phyloP scores from a whole-genome alignment of 2,113 vertebrate species.

The Alces alces region DNA sequence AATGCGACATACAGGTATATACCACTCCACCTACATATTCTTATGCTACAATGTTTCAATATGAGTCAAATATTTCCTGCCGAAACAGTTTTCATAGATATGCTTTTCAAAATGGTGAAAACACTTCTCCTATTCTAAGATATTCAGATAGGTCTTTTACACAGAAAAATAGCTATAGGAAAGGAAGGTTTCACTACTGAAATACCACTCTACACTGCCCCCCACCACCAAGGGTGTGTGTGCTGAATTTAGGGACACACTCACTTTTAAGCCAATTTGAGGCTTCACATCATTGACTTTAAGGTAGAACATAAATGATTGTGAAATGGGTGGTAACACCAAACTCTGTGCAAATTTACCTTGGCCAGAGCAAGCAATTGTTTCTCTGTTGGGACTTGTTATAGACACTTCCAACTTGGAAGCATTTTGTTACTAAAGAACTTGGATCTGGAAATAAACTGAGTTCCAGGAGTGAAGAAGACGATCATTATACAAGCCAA shows the following conservation, averaged over 20 bases:
- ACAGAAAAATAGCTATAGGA: background rate
- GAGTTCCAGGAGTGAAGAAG: background rate
- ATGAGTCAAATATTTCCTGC: background rate
- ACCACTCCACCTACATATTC: background rate
- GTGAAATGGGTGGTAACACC: background rate
- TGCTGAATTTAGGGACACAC: background rate
- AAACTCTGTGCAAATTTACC: constrained; percentile 6
- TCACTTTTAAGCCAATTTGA: background rate
- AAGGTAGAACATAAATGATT: background rate
- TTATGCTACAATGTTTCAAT: background rate
- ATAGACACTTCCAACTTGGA: constrained; percentile 9
- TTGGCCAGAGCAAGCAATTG: background rate
- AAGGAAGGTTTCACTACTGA: background rate
- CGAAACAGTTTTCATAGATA: background rate
- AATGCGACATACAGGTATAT: background rate
- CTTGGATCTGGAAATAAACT: background rate
- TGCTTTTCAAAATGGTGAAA: constrained; percentile 2
- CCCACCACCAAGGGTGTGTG: background rate
- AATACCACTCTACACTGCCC: background rate
- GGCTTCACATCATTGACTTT: background rate
- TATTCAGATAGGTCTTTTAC: background rate
- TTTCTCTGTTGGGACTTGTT: constrained; percentile 23
- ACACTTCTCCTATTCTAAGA: background rate
- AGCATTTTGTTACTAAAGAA: constrained; percentile 32
- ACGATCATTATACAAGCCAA: background rate